These are phyloP conservation scores for Aphodius granarius DNA, from an alignment of 2,888 invertebrate genomes.

Conservation along the genomic window DNA sequence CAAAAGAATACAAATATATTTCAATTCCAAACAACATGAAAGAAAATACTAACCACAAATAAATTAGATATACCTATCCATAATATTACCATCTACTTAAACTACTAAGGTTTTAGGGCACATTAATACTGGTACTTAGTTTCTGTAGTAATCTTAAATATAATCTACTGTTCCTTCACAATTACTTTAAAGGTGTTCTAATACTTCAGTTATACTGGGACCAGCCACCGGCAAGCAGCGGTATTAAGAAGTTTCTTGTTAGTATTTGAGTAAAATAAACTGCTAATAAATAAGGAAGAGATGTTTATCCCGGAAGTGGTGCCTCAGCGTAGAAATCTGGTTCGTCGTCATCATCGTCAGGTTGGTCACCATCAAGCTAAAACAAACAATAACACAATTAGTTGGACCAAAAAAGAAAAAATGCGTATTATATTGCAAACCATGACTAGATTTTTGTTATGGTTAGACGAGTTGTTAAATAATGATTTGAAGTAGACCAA, in stretches of 20 bases:
- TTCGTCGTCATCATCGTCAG: constrained; percentile 83
- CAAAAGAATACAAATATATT: constrained; percentile 1
- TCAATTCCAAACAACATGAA: not conserved
- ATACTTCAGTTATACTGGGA: constrained; percentile 4
- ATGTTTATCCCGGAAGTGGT: constrained; percentile 72
- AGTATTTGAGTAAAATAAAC: not conserved
- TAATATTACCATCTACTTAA: not conserved
- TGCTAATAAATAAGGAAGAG: not conserved
- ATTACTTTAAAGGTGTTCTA: not conserved
- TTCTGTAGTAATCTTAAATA: constrained; percentile 1
- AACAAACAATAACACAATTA: constrained; percentile 38
- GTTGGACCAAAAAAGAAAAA: no score
- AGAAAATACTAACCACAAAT: not conserved
- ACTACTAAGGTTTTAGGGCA: constrained; percentile 5
- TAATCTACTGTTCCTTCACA: not conserved
- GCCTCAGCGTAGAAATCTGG: constrained; percentile 95
- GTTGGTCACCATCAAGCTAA: constrained; percentile 84
- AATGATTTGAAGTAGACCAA: no score
- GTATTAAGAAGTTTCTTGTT: constrained; percentile 5
- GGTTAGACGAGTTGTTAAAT: no score
- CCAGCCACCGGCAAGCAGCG: not conserved
- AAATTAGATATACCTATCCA: not conserved
- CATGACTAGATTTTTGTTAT: no score
- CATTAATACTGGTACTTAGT: constrained; percentile 8
- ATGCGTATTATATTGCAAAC: no score